Percentiles rank a stretch among this genome's conserved stretches.
Evolutionary conservation across 2,888 invertebrate species (phyloP).

Genomic region (Dryadula phaetusa): DNA sequence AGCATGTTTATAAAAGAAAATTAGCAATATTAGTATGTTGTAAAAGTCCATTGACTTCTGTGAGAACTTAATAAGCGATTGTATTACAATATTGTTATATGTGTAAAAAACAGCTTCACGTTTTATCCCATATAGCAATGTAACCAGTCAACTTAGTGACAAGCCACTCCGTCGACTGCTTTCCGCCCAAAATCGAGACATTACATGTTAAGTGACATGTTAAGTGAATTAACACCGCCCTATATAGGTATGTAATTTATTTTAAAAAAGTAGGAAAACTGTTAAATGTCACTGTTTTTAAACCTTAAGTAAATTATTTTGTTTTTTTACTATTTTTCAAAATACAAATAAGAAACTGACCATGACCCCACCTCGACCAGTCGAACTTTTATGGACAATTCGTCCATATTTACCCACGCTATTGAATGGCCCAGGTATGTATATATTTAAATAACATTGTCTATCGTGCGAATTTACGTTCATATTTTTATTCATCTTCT

Average conservation of each 20-base stretch:
- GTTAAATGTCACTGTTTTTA: background rate
- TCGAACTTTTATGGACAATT: constrained; percentile 23
- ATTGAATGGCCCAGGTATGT: constrained; percentile 9
- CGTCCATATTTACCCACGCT: constrained; percentile 39
- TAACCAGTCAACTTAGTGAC: no score
- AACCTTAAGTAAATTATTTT: background rate
- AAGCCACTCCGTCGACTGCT: no score
- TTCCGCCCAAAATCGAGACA: no score
- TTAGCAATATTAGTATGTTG: constrained; percentile 62
- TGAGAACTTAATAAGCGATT: constrained; percentile 36
- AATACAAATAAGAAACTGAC: constrained; percentile 1
- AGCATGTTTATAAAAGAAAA: constrained; percentile 54
- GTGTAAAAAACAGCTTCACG: no score
- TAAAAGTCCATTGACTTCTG: constrained; percentile 36
- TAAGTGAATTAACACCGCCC: no score
- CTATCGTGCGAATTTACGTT: constrained; percentile 36
- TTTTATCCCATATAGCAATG: no score
- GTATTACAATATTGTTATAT: background rate
- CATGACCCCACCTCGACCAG: constrained; percentile 27
- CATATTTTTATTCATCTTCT: constrained; percentile 30
- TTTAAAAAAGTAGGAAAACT: background rate
- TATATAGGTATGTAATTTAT: no score
- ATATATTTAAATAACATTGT: constrained; percentile 34
- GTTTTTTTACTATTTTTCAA: background rate
- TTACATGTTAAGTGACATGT: no score